These are phyloP conservation scores for Tanytarsus gracilentus DNA, from an alignment of 2,888 invertebrate species.

Conservation along the genomic window DNA sequence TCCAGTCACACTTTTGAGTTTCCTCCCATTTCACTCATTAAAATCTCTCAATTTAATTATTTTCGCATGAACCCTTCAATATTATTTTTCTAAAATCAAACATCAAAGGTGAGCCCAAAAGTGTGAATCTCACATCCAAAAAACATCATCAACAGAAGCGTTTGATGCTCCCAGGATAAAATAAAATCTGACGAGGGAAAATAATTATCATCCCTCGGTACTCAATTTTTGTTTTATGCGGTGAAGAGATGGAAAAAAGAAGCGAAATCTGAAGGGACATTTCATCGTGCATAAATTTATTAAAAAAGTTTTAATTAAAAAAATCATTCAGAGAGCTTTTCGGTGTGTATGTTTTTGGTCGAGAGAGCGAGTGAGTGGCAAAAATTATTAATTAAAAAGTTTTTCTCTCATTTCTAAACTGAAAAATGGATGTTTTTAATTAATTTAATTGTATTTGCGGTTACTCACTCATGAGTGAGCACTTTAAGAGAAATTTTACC, in stretches of 20 bases:
- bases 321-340: constrained; percentile 25
- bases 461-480: background rate
- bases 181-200: too few species aligned
- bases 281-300: constrained; percentile 16
- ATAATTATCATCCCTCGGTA: too few species aligned
- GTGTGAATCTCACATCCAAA: too few species aligned
- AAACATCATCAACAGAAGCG: too few species aligned
- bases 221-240: background rate
- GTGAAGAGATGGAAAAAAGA: background rate
- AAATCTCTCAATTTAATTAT: too few species aligned
- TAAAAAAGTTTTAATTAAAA: constrained; percentile 27
- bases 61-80: too few species aligned
- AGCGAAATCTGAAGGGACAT: constrained; percentile 1
- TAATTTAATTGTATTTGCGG: constrained; percentile 25
- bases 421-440: constrained; percentile 24
- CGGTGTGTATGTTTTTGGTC: constrained; percentile 16
- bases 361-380: constrained; percentile 18
- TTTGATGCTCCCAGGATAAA: too few species aligned
- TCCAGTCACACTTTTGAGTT: too few species aligned
- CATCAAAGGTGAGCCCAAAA: too few species aligned
- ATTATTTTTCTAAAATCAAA: too few species aligned
- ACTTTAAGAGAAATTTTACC: background rate
- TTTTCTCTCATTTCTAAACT: constrained; percentile 15
- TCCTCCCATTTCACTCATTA: too few species aligned
- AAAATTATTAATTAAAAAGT: constrained; percentile 28